Conservation (phyloP, 92 coral and sea anemone species). For the Porites lobata region DNA sequence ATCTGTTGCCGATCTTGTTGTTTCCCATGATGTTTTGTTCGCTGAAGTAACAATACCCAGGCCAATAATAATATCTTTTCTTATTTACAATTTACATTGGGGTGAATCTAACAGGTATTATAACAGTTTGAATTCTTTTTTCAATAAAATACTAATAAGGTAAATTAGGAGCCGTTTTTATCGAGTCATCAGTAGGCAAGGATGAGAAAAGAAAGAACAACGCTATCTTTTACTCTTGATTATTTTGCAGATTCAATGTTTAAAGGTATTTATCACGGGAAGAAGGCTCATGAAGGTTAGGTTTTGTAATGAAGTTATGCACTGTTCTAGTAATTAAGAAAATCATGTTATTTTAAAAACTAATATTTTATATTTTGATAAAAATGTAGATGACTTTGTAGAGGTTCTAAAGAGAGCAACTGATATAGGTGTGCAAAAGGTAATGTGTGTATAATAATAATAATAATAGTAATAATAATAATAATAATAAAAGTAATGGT, state of each 20-base stretch:
- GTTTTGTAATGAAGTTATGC: background rate
- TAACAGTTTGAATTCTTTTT: too few relatives aligned
- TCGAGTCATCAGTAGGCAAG: too few relatives aligned
- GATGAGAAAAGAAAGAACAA: too few relatives aligned
- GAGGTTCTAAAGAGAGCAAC: conserved; percentile 89
- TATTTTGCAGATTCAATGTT: conserved; percentile 88
- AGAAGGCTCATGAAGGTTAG: conserved; percentile 90
- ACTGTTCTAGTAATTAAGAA: background rate
- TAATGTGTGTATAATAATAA: background rate
- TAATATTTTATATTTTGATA: background rate
- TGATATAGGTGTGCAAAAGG: conserved; percentile 87
- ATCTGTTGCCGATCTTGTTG: background rate
- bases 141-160: too few relatives aligned
- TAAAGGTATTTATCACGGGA: conserved; percentile 93
- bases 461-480: conserved; percentile 53
- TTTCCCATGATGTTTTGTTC: background rate
- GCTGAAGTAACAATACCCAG: too few relatives aligned
- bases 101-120: conserved; percentile 89
- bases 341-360: background rate
- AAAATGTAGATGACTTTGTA: conserved; percentile 81
- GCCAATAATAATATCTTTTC: background rate
- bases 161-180: too few relatives aligned
- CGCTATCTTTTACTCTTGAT: background rate
- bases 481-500: background rate
- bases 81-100: conserved; percentile 73